phyloP scores from a whole-genome alignment of 1,140 invertebrate species.

The Lasaia peninsularis region DNA sequence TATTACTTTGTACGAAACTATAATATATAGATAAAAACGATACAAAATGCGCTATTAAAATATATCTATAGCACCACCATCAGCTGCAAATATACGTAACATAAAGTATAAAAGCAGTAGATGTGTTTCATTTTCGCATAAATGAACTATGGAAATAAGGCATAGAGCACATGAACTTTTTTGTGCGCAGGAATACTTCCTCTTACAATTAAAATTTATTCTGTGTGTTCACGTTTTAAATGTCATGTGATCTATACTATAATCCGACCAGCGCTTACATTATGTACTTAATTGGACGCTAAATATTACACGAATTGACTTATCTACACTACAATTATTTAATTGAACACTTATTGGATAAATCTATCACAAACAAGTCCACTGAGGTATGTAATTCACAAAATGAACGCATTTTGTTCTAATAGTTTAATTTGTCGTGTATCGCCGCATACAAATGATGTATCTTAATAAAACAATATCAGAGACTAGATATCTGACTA shows the following conservation, averaged over 20 bases:
- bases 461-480: constrained; percentile 49
- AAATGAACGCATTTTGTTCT: constrained; percentile 43
- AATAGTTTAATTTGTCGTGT: constrained; percentile 30
- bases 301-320: constrained; percentile 70
- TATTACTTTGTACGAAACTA: constrained; percentile 5
- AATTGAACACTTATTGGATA: constrained; percentile 75
- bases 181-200: neutral
- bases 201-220: neutral
- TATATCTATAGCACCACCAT: constrained; percentile 70
- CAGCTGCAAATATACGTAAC: constrained; percentile 52
- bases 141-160: constrained; percentile 5
- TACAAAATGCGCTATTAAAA: constrained; percentile 47
- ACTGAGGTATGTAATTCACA: constrained; percentile 66
- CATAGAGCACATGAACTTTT: constrained; percentile 3
- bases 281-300: constrained; percentile 50
- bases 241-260: neutral
- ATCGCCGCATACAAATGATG: constrained; percentile 32
- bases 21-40: constrained; percentile 7
- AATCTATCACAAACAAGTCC: constrained; percentile 71
- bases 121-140: constrained; percentile 9
- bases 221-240: neutral
- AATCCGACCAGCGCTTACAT: constrained; percentile 25
- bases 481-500: constrained; percentile 73
- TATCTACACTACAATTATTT: constrained; percentile 56
- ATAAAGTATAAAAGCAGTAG: constrained; percentile 18